Evolutionary conservation across 2,888 invertebrate species (phyloP).

Genomic region (Andrena hattorfiana): DNA sequence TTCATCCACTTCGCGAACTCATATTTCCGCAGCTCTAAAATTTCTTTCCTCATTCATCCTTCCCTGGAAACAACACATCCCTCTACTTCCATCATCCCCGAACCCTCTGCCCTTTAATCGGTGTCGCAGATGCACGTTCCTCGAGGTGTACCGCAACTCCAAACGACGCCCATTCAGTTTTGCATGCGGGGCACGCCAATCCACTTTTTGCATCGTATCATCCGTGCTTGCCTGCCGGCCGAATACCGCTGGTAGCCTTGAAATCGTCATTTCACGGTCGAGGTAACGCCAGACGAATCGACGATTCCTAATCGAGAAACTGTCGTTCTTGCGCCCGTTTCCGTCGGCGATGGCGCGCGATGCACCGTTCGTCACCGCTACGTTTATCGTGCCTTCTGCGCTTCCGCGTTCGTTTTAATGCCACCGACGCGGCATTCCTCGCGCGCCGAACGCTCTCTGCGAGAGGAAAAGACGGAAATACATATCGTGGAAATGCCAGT

Average conservation of each 20-base stretch:
- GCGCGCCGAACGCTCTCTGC: neutral
- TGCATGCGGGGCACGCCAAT: neutral
- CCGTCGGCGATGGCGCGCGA: slow-evolving; percentile 30
- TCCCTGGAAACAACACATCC: too few relatives aligned
- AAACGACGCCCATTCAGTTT: slow-evolving; percentile 6
- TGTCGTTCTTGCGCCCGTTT: slow-evolving; percentile 39
- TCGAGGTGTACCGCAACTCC: slow-evolving; percentile 40
- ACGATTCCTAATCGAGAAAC: slow-evolving; percentile 62
- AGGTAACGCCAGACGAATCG: slow-evolving; percentile 58
- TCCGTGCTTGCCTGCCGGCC: neutral
- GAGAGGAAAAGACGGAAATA: neutral
- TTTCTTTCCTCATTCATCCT: too few relatives aligned
- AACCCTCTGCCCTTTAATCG: neutral
- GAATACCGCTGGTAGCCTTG: slow-evolving; percentile 52
- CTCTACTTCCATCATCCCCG: neutral
- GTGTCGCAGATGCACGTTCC: slow-evolving; percentile 12
- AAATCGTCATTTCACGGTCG: slow-evolving; percentile 56
- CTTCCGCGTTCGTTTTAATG: slow-evolving; percentile 44
- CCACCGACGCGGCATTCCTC: neutral
- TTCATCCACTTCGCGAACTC: too few relatives aligned
- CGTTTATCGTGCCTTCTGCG: slow-evolving; percentile 8
- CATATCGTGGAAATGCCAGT: slow-evolving; percentile 8
- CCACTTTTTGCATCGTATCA: slow-evolving; percentile 42
- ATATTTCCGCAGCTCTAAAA: too few relatives aligned
- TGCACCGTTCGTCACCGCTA: slow-evolving; percentile 50